Conservation (phyloP, 2,888 invertebrate species). For the Monochamus alternatus region DNA sequence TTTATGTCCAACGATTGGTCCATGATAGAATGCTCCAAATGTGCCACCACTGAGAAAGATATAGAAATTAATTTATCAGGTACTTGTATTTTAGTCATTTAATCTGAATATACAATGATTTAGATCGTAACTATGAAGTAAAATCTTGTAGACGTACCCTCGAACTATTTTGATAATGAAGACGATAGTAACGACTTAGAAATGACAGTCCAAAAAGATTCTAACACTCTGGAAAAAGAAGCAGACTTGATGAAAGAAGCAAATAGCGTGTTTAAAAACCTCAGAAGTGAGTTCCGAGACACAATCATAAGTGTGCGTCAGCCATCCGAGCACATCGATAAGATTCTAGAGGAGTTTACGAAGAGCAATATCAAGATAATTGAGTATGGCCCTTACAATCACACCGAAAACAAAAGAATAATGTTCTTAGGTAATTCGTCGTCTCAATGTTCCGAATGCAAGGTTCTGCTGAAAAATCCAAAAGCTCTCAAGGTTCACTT, state of each 20-base stretch:
- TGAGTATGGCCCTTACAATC: background rate
- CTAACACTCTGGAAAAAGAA: background rate
- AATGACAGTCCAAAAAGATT: background rate
- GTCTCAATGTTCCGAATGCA: constrained; percentile 5
- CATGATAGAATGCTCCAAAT: background rate
- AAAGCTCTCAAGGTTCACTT: background rate
- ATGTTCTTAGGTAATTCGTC: background rate
- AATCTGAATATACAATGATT: too few relatives aligned
- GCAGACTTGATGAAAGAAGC: background rate
- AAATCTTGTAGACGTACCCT: too few relatives aligned
- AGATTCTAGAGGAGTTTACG: background rate
- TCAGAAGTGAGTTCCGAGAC: background rate
- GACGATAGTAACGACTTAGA: background rate
- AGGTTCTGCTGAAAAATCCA: background rate
- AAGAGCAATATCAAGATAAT: background rate
- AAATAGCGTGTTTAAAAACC: background rate
- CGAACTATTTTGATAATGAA: too few relatives aligned
- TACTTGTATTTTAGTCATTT: too few relatives aligned
- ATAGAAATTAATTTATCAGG: background rate
- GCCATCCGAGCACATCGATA: background rate
- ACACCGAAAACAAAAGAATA: background rate
- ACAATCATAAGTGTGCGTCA: background rate
- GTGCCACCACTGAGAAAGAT: background rate
- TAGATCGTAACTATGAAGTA: too few relatives aligned
- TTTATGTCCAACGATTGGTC: background rate